A percentile compares a stretch with the other conserved stretches of the same genome.
Conservation (phyloP, 2,888 invertebrate genomes). For the Apodemia mormo region DNA sequence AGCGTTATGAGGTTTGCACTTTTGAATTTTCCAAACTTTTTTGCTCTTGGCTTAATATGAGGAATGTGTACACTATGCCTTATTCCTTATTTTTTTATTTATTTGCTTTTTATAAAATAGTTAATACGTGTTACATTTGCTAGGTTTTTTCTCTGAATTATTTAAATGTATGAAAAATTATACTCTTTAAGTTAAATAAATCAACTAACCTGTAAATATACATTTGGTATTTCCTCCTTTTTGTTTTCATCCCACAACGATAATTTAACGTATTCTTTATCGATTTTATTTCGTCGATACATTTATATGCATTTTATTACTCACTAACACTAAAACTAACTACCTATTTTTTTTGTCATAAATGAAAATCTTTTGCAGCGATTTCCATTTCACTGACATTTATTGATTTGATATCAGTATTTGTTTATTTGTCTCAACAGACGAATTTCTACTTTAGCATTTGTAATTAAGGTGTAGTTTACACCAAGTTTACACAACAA, state of each 20-base stretch:
- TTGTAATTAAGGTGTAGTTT: not conserved
- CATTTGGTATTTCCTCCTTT: not conserved
- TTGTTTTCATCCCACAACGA: constrained; percentile 51
- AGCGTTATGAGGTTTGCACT: too few species aligned
- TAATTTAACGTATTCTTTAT: constrained; percentile 53
- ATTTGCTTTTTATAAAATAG: too few species aligned
- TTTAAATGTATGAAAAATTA: too few species aligned
- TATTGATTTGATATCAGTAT: not conserved
- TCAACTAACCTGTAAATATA: constrained; percentile 30
- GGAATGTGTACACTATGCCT: too few species aligned
- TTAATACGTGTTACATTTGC: too few species aligned
- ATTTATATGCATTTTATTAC: constrained; percentile 44
- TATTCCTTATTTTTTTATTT: too few species aligned
- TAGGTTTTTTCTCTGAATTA: too few species aligned
- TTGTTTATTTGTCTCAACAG: not conserved
- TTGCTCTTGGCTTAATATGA: too few species aligned
- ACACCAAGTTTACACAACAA: not conserved
- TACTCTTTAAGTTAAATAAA: not conserved
- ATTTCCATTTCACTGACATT: not conserved
- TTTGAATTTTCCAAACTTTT: too few species aligned
- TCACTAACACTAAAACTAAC: not conserved
- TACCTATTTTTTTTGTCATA: not conserved
- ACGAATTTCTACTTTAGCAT: not conserved
- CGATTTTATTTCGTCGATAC: constrained; percentile 62
- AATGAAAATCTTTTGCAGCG: not conserved